Percentiles rank a stretch among this genome's conserved stretches.
Evolutionary conservation across 2,888 invertebrate genomes (phyloP).

Genomic region (Dryococelus australis): DNA sequence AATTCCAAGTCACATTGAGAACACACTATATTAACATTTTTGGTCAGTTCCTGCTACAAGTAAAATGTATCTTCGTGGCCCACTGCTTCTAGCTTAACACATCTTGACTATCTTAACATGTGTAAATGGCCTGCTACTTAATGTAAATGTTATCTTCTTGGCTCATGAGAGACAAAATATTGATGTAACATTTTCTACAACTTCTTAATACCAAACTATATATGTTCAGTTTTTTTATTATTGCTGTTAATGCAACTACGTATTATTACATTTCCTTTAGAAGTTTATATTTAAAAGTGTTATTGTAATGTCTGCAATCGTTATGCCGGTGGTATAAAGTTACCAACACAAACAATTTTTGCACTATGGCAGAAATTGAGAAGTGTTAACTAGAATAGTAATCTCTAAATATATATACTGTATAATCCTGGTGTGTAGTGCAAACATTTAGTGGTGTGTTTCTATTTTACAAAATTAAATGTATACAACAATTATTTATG

Average conservation of each 20-base stretch:
- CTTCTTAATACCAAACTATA: no score
- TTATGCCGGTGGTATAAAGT: constrained; percentile 5
- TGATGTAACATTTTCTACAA: no score
- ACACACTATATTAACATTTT: not conserved
- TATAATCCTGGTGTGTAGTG: not conserved
- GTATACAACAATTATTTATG: not conserved
- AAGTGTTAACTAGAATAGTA: not conserved
- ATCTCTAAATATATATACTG: not conserved
- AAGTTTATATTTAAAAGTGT: not conserved
- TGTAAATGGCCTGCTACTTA: no score
- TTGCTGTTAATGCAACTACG: no score
- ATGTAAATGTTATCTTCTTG: no score
- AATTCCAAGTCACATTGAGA: no score
- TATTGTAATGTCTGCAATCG: not conserved
- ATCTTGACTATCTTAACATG: no score
- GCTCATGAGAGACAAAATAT: no score
- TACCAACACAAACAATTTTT: constrained; percentile 1
- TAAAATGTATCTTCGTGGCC: no score
- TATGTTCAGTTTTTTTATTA: not conserved
- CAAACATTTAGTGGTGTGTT: not conserved
- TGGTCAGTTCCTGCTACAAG: not conserved
- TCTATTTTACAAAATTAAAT: not conserved
- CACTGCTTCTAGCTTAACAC: no score
- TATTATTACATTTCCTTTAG: not conserved
- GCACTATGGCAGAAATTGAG: not conserved